phyloP scores from a whole-genome alignment of 2,113 vertebrate genomes.

The Rynchops niger region DNA sequence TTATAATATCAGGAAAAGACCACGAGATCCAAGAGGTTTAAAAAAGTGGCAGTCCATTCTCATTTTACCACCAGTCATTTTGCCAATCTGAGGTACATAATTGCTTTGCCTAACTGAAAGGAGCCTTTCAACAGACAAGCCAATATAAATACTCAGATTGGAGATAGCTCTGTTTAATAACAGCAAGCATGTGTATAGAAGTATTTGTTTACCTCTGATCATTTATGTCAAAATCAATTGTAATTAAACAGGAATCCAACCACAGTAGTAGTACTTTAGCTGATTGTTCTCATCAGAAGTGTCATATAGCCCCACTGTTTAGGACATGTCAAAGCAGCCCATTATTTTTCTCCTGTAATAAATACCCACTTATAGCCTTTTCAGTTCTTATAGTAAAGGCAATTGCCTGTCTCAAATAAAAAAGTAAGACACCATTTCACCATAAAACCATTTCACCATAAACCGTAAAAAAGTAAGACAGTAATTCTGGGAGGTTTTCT shows the following conservation, averaged over 20 bases:
- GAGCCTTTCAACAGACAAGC: constrained; percentile 45
- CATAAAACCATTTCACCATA: background rate
- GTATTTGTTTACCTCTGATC: constrained; percentile 67
- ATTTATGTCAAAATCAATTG: constrained; percentile 74
- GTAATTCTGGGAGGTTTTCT: background rate
- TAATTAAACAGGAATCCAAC: constrained; percentile 67
- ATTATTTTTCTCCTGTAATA: constrained; percentile 30
- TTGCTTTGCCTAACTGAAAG: constrained; percentile 57
- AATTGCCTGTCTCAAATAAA: background rate
- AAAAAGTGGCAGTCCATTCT: constrained; percentile 19
- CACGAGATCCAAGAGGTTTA: background rate
- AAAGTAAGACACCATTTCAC: background rate
- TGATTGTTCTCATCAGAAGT: constrained; percentile 62
- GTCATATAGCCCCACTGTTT: constrained; percentile 19
- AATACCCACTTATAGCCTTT: constrained; percentile 5
- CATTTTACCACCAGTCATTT: constrained; percentile 56
- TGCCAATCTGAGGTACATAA: constrained; percentile 64
- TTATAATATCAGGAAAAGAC: background rate
- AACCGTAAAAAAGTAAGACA: background rate
- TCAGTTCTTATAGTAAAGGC: background rate
- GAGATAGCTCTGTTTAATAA: constrained; percentile 62
- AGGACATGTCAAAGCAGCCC: constrained; percentile 3
- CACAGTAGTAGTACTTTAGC: constrained; percentile 39
- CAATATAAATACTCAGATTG: constrained; percentile 61
- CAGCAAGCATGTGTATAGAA: constrained; percentile 44